phyloP scores from a whole-genome alignment of 2,797 vertebrate species.

The Hyperoplus immaculatus region DNA sequence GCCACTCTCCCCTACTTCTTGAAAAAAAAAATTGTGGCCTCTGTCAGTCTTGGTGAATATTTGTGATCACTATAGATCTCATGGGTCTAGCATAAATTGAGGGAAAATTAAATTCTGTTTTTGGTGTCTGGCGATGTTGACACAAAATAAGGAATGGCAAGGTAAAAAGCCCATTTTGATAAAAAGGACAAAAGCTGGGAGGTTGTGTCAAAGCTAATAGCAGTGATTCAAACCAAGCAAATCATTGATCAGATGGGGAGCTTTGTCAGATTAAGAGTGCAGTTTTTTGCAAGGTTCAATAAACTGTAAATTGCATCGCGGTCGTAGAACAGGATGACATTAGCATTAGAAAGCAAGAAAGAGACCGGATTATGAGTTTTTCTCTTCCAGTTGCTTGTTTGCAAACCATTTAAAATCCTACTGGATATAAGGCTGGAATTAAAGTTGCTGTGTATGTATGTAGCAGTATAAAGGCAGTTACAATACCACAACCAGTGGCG shows the following conservation, averaged over 20 bases:
- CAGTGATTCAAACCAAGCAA: slow-evolving; percentile 4
- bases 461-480: not conserved
- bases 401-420: not conserved
- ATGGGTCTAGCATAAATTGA: too few species aligned
- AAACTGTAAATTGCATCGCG: slow-evolving; percentile 33
- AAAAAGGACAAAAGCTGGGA: too few species aligned
- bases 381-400: slow-evolving; percentile 13
- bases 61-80: too few species aligned
- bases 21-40: too few species aligned
- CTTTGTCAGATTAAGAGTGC: slow-evolving; percentile 34
- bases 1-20: too few species aligned
- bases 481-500: not conserved
- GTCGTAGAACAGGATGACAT: slow-evolving; percentile 30
- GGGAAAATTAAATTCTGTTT: too few species aligned
- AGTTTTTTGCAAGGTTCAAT: slow-evolving; percentile 40
- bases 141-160: too few species aligned
- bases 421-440: not conserved
- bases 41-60: too few species aligned
- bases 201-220: not conserved
- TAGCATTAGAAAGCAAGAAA: slow-evolving; percentile 13
- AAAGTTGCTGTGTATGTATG: not conserved
- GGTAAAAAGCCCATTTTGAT: too few species aligned
- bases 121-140: too few species aligned
- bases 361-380: slow-evolving; percentile 9
- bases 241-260: slow-evolving; percentile 39